Percentiles rank a stretch among this genome's conserved stretches.
phyloP scores from a whole-genome alignment of 2,888 invertebrate species.

The Andrena praecox region DNA sequence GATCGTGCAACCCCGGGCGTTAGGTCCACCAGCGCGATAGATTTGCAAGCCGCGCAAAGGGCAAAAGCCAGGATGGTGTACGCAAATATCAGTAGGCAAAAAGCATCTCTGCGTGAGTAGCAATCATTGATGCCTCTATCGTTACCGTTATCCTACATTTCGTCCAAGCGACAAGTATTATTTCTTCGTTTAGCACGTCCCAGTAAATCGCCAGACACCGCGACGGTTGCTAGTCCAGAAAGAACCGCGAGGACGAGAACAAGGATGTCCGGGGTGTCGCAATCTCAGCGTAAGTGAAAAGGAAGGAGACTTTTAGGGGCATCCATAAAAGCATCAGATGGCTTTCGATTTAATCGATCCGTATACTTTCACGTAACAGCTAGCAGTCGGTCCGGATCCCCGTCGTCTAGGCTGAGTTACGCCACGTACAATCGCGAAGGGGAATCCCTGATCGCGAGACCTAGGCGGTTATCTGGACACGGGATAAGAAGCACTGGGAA shows the following conservation, averaged over 20 bases:
- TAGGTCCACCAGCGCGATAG: constrained; percentile 96
- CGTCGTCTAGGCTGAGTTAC: constrained; percentile 93
- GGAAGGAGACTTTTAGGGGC: not conserved
- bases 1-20: constrained; percentile 68
- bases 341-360: not conserved
- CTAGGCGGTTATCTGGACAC: constrained; percentile 89
- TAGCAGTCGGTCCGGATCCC: constrained; percentile 96
- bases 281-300: constrained; percentile 94
- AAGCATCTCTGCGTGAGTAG: constrained; percentile 92
- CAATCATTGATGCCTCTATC: constrained; percentile 18
- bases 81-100: constrained; percentile 92
- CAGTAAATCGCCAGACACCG: constrained; percentile 87
- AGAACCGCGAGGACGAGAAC: constrained; percentile 87
- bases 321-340: not conserved
- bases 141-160: not conserved
- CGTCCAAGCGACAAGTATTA: not conserved
- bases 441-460: constrained; percentile 85
- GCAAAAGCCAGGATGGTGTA: constrained; percentile 94
- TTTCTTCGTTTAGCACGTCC: constrained; percentile 87
- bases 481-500: constrained; percentile 82
- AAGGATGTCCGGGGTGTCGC: constrained; percentile 92
- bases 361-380: constrained; percentile 87
- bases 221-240: constrained; percentile 88
- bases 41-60: constrained; percentile 95
- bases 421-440: constrained; percentile 88